Evolutionary conservation across 2,888 invertebrate species (phyloP).

Genomic region (Pherbina coryleti): DNA sequence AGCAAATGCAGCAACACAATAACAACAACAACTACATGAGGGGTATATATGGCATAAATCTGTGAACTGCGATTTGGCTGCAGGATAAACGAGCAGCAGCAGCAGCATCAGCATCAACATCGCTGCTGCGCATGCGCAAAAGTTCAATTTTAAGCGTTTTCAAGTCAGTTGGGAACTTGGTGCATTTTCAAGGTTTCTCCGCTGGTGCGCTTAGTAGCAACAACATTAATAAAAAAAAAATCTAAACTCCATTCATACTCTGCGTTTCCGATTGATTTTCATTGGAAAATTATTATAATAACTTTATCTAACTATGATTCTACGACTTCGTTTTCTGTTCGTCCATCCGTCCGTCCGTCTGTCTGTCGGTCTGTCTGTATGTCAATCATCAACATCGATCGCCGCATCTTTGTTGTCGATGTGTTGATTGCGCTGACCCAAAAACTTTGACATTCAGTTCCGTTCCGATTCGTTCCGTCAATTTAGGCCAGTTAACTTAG

Average conservation of each 20-base stretch:
- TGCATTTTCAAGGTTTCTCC: slow-evolving; percentile 1
- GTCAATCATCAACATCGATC: not conserved
- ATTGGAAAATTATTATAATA: not conserved
- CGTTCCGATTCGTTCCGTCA: not conserved
- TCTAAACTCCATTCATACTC: not conserved
- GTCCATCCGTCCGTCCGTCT: too few relatives aligned
- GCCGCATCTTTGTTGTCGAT: not conserved
- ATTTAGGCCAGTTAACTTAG: not conserved
- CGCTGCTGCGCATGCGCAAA: slow-evolving; percentile 13
- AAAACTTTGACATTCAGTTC: slow-evolving; percentile 42
- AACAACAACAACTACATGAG: not conserved
- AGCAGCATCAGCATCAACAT: not conserved
- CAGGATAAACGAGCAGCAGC: slow-evolving; percentile 1
- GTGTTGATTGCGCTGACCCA: slow-evolving; percentile 38
- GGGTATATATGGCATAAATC: not conserved
- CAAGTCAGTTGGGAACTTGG: too few relatives aligned
- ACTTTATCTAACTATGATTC: not conserved
- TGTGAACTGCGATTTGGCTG: slow-evolving; percentile 6
- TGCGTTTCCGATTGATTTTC: slow-evolving; percentile 1
- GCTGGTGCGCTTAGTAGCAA: not conserved
- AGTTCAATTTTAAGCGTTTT: slow-evolving; percentile 4
- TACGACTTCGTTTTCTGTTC: not conserved
- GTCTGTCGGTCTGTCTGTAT: too few relatives aligned
- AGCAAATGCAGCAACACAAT: not conserved
- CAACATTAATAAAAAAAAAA: not conserved